A percentile compares a stretch with the other conserved stretches of the same genome.
Conservation (phyloP, 2,797 vertebrate species). For the Glyptemys insculpta region DNA sequence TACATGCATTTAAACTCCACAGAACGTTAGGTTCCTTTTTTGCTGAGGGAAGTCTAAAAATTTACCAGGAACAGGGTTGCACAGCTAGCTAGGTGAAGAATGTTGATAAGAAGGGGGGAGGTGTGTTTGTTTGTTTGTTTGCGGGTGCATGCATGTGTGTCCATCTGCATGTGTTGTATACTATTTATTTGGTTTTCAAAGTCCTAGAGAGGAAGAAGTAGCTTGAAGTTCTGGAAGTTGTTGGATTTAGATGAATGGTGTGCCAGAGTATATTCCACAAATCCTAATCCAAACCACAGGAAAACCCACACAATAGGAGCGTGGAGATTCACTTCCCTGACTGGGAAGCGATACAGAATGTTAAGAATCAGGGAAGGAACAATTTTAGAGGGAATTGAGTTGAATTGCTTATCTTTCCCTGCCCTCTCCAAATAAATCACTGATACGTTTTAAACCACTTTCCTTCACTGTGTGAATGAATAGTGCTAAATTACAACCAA, state of each 20-base stretch:
- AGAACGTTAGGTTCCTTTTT: background rate
- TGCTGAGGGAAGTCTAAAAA: background rate
- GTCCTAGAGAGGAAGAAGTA: conserved; percentile 32
- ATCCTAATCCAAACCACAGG: background rate
- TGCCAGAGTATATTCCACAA: background rate
- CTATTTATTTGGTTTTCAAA: conserved; percentile 14
- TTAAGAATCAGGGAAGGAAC: conserved; percentile 37
- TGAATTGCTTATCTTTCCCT: conserved; percentile 13
- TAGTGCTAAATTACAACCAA: background rate
- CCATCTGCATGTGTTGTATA: background rate
- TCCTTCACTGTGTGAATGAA: background rate
- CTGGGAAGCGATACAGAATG: conserved; percentile 13
- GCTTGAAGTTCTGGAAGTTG: background rate
- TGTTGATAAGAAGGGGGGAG: background rate
- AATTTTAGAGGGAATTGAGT: conserved; percentile 12
- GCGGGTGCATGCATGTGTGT: background rate
- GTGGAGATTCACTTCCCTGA: background rate
- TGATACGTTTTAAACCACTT: conserved; percentile 33
- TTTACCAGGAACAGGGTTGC: background rate
- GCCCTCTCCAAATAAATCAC: background rate
- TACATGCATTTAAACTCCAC: background rate
- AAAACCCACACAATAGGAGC: background rate
- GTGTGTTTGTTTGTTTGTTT: background rate
- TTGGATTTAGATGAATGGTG: background rate
- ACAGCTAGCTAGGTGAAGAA: conserved; percentile 32